phyloP scores from a whole-genome alignment of 2,888 invertebrate species.

The Halocaridina rubra region DNA sequence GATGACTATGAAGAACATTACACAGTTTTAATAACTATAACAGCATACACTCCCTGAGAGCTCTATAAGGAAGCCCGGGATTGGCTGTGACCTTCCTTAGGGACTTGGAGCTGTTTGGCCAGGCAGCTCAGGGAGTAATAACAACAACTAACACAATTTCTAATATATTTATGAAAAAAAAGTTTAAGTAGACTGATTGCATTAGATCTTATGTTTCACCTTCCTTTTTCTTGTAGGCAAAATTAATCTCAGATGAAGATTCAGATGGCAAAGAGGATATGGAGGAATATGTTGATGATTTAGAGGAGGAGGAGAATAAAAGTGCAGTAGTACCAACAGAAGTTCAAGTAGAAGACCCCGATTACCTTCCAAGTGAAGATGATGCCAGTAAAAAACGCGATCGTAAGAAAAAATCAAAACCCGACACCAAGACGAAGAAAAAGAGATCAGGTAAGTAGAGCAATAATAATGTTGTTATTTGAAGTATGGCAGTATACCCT shows the following conservation, averaged over 20 bases:
- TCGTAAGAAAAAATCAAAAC: background rate
- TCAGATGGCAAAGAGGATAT: constrained; percentile 18
- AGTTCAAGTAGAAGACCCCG: background rate
- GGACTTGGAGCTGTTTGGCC: too few relatives aligned
- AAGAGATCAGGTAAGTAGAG: constrained; percentile 22
- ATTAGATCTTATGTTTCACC: background rate
- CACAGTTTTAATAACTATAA: too few relatives aligned
- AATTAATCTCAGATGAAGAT: constrained; percentile 28
- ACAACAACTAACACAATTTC: too few relatives aligned
- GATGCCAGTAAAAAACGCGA: background rate
- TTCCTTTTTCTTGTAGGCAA: background rate
- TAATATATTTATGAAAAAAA: too few relatives aligned
- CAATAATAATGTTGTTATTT: background rate
- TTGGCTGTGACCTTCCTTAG: too few relatives aligned
- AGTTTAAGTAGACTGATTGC: too few relatives aligned
- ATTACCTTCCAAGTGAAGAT: constrained; percentile 3
- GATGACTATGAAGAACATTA: too few relatives aligned
- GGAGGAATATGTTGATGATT: constrained; percentile 7
- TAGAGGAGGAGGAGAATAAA: background rate
- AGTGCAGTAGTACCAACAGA: background rate
- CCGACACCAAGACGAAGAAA: constrained; percentile 28
- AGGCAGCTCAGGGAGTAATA: too few relatives aligned
- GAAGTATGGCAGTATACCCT: too few relatives aligned
- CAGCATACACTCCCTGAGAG: too few relatives aligned
- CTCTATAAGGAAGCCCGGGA: too few relatives aligned